phyloP scores from a whole-genome alignment of 2,888 invertebrate genomes.

The Maniola hyperantus region DNA sequence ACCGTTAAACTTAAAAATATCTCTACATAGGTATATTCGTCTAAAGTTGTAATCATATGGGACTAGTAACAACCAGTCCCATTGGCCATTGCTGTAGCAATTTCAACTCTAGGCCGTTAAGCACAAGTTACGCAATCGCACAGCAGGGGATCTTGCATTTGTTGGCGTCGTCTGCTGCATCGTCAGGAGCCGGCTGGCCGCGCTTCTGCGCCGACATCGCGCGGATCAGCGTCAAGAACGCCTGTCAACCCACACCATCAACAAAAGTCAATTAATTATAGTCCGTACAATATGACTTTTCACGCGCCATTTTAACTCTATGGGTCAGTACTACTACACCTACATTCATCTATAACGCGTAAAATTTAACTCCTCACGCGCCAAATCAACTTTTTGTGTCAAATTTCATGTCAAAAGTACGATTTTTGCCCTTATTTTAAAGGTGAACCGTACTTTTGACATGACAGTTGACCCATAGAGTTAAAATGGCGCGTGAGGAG shows the following conservation, averaged over 20 bases:
- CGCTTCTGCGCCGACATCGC: slow-evolving; percentile 67
- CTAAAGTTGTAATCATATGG: background rate
- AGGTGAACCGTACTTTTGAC: too few relatives aligned
- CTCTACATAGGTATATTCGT: background rate
- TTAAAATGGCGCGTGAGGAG: too few relatives aligned
- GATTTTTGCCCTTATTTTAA: too few relatives aligned
- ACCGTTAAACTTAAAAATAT: background rate
- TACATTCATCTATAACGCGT: too few relatives aligned
- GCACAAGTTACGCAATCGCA: slow-evolving; percentile 48
- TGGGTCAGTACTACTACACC: too few relatives aligned
- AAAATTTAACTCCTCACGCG: too few relatives aligned
- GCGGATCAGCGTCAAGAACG: slow-evolving; percentile 69
- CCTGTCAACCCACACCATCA: slow-evolving; percentile 49
- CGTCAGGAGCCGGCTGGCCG: slow-evolving; percentile 48
- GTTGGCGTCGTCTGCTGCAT: slow-evolving; percentile 41
- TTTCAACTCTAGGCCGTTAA: background rate
- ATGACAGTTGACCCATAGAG: too few relatives aligned
- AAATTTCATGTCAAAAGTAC: too few relatives aligned
- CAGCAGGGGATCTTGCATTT: slow-evolving; percentile 54
- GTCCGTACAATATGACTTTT: too few relatives aligned
- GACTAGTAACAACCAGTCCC: background rate
- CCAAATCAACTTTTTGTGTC: too few relatives aligned
- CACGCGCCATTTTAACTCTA: too few relatives aligned
- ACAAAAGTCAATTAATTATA: background rate
- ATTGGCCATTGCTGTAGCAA: background rate